A percentile compares a stretch with the other conserved stretches of the same genome.
Evolutionary conservation across 2,113 vertebrate species (phyloP).

Genomic region (Thamnaconus septentrionalis): DNA sequence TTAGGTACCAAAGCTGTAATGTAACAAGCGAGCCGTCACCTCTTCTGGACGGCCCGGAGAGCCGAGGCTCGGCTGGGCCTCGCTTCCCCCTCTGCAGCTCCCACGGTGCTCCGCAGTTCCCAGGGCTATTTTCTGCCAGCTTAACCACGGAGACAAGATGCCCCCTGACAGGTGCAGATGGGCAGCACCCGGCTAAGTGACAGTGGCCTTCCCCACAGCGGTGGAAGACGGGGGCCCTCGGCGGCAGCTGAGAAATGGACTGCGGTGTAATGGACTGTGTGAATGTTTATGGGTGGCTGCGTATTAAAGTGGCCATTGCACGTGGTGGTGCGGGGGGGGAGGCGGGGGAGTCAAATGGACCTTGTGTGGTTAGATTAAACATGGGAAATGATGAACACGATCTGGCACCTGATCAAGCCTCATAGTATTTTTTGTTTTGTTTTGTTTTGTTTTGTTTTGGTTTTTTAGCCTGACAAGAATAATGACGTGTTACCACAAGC

Average conservation of each 20-base stretch:
- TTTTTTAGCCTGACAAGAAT: conserved; percentile 18
- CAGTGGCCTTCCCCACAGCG: conserved; percentile 30
- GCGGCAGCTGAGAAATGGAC: conserved; percentile 17
- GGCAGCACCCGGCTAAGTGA: conserved; percentile 41
- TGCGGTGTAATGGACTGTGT: conserved; percentile 29
- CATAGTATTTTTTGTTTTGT: no score
- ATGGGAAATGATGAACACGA: background rate
- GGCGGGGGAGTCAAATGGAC: background rate
- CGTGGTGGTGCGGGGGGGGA: no score
- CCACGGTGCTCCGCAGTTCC: conserved; percentile 26
- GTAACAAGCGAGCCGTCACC: background rate
- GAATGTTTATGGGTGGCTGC: background rate
- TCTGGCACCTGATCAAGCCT: background rate
- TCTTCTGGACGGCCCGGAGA: background rate
- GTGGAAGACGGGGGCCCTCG: conserved; percentile 7
- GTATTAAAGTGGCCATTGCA: background rate
- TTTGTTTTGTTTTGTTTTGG: background rate
- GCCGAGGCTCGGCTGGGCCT: background rate
- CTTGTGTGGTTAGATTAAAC: background rate
- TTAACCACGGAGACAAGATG: conserved; percentile 57
- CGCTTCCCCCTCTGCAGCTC: background rate
- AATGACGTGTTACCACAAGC: background rate
- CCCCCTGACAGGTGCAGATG: conserved; percentile 50
- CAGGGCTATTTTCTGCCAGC: conserved; percentile 63
- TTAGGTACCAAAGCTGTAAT: no score